Conservation (phyloP, 2,113 vertebrate species). For the Hippocampus abdominalis region DNA sequence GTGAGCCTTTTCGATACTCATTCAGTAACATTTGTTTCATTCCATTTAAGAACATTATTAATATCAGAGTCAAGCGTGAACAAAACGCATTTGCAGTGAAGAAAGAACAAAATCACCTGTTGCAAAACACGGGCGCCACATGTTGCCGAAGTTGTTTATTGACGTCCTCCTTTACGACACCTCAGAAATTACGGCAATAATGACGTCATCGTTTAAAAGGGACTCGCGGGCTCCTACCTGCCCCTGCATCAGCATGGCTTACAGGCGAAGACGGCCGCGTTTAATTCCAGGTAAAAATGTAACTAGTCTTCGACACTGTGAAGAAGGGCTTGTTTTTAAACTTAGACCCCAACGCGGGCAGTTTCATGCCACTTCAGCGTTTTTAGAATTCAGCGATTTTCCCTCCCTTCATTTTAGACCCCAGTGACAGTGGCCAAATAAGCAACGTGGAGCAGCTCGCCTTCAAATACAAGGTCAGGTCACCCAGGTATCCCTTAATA, state of each 20-base stretch:
- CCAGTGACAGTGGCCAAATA: slow-evolving; percentile 18
- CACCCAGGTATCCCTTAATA: background rate
- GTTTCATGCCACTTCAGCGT: background rate
- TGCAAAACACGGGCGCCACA: background rate
- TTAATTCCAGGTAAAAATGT: slow-evolving; percentile 36
- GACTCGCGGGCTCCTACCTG: background rate
- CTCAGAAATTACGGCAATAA: background rate
- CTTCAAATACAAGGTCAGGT: slow-evolving; percentile 75
- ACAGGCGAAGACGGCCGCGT: slow-evolving; percentile 28
- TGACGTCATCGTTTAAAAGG: too few species aligned
- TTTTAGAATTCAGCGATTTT: background rate
- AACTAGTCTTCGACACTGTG: too few species aligned
- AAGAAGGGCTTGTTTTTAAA: background rate
- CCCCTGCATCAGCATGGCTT: slow-evolving; percentile 27
- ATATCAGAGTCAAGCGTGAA: background rate
- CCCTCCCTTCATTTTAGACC: slow-evolving; percentile 15
- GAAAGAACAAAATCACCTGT: background rate
- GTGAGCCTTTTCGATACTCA: background rate
- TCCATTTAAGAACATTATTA: too few species aligned
- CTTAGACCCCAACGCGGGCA: background rate
- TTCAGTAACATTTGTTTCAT: too few species aligned
- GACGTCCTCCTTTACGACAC: background rate
- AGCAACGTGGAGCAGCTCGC: slow-evolving; percentile 67
- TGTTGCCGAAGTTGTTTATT: background rate
- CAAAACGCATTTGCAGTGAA: background rate